Conservation (phyloP, 1,140 invertebrate genomes). For the Venturia canescens region DNA sequence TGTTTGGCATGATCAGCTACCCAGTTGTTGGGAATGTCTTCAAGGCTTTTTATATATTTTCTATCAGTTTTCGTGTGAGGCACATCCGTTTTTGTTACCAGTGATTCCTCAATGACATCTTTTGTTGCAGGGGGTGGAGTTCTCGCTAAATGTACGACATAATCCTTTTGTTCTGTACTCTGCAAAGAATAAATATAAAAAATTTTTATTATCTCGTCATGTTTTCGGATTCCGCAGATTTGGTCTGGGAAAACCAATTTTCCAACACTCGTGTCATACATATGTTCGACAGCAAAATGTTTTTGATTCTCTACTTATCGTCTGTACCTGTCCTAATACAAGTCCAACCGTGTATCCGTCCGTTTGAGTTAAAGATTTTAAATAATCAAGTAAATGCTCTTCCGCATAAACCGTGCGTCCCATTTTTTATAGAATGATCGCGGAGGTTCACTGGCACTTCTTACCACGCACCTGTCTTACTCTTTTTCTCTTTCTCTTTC, state of each 20-base stretch:
- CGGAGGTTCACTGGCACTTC: neutral
- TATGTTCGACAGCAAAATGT: slow-evolving; percentile 39
- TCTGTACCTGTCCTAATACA: slow-evolving; percentile 82
- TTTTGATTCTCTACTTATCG: neutral
- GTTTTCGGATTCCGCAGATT: neutral
- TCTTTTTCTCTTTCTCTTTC: neutral
- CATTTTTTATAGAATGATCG: slow-evolving; percentile 67
- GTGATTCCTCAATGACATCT: slow-evolving; percentile 72
- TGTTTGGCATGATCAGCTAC: slow-evolving; percentile 84
- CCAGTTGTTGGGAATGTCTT: slow-evolving; percentile 79
- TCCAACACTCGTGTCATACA: neutral
- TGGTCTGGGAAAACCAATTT: slow-evolving; percentile 31
- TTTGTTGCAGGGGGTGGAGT: slow-evolving; percentile 80
- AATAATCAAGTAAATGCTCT: slow-evolving; percentile 74
- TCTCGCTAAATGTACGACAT: slow-evolving; percentile 84
- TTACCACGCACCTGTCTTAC: neutral
- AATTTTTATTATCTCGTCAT: too few species aligned
- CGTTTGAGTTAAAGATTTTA: slow-evolving; percentile 69
- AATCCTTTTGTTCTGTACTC: slow-evolving; percentile 82
- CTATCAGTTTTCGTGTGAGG: slow-evolving; percentile 52
- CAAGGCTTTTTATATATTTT: slow-evolving; percentile 69
- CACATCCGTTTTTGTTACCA: slow-evolving; percentile 53
- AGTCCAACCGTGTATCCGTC: slow-evolving; percentile 81
- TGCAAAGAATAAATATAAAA: slow-evolving; percentile 59
- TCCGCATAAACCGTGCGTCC: slow-evolving; percentile 75